These are phyloP conservation scores for Prunella strophiata DNA, from an alignment of 2,797 vertebrate species.

Conservation along the genomic window DNA sequence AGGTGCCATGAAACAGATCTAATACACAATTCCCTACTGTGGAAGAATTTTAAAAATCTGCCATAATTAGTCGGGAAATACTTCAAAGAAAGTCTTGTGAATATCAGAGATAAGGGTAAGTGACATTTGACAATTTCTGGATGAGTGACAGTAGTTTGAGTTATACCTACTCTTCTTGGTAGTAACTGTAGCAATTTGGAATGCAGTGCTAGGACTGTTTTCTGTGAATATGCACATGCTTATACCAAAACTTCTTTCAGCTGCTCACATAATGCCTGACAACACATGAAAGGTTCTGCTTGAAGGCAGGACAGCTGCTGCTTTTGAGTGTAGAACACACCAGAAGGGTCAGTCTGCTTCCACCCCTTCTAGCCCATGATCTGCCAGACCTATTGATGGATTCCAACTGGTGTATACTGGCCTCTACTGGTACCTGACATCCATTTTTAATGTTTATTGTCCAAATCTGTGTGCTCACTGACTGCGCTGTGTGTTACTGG, in stretches of 20 bases:
- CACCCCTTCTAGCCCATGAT: not conserved
- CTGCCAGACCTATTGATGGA: not conserved
- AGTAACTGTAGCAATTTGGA: not conserved
- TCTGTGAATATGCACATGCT: not conserved
- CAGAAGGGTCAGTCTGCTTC: not conserved
- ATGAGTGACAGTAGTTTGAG: not conserved
- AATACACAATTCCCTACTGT: not conserved
- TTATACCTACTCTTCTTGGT: not conserved
- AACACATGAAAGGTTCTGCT: not conserved
- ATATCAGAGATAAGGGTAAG: no score
- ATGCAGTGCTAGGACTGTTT: not conserved
- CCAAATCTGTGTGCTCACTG: not conserved
- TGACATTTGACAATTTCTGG: not conserved
- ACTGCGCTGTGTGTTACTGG: not conserved
- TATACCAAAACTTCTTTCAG: slow-evolving; percentile 17
- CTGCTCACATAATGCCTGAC: not conserved
- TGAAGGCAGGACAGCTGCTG: slow-evolving; percentile 22
- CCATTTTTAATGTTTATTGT: not conserved
- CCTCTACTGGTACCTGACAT: slow-evolving; percentile 54
- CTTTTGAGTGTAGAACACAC: slow-evolving; percentile 18
- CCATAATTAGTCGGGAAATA: not conserved
- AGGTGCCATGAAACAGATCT: not conserved
- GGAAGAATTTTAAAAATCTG: not conserved
- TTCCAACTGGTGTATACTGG: slow-evolving; percentile 38
- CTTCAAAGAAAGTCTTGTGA: not conserved